Conservation (phyloP, 2,797 vertebrate genomes). For the Silurus lanzhouensis region DNA sequence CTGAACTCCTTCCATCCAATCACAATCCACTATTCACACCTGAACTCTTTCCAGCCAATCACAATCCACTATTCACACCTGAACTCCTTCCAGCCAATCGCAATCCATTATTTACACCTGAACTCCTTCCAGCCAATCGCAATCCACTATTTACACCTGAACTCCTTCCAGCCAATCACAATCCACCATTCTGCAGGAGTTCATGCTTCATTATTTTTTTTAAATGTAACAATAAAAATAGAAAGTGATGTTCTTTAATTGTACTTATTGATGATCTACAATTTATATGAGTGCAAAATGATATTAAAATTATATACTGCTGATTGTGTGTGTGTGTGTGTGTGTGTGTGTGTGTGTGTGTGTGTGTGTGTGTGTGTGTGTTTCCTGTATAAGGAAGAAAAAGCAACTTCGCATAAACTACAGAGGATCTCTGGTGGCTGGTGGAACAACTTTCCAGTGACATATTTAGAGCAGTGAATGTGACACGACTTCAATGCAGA, state of each 20-base stretch:
- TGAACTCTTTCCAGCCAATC: too few relatives aligned
- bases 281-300: neutral
- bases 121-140: too few relatives aligned
- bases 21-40: too few relatives aligned
- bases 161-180: too few relatives aligned
- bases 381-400: neutral
- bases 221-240: neutral
- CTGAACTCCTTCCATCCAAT: too few relatives aligned
- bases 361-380: neutral
- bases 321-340: neutral
- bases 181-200: too few relatives aligned
- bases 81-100: too few relatives aligned
- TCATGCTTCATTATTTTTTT: too few relatives aligned
- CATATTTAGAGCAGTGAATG: constrained; percentile 40
- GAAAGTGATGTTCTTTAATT: neutral
- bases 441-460: constrained; percentile 27
- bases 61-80: too few relatives aligned
- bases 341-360: neutral
- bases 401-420: neutral
- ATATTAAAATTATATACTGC: neutral
- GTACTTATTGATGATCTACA: neutral
- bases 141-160: too few relatives aligned
- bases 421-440: constrained; percentile 48
- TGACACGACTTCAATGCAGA: constrained; percentile 2
- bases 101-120: too few relatives aligned